Percentiles rank a stretch among this genome's conserved stretches.
Conservation (phyloP, 2,888 invertebrate genomes). For the Aelia acuminata region DNA sequence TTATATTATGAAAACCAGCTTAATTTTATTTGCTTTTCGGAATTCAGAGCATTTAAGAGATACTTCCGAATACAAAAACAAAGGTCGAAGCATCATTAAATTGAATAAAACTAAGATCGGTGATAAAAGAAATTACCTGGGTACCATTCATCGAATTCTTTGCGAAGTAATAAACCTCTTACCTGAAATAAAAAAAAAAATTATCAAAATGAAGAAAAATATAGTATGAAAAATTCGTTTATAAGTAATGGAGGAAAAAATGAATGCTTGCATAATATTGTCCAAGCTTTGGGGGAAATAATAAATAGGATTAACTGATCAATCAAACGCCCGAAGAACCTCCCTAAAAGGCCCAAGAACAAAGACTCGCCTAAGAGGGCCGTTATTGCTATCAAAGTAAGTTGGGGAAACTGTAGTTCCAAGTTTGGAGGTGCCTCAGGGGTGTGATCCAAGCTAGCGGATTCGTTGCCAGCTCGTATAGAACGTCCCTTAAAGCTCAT, state of each 20-base stretch:
- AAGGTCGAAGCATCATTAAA: not conserved
- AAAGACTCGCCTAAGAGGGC: not conserved
- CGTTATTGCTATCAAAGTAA: constrained; percentile 23
- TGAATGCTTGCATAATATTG: not conserved
- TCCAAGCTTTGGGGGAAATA: not conserved
- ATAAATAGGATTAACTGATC: not conserved
- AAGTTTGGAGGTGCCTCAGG: constrained; percentile 12
- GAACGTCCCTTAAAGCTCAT: constrained; percentile 25
- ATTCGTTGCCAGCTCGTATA: constrained; percentile 20
- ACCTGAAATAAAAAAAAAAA: not conserved
- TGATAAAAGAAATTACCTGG: not conserved
- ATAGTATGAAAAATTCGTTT: too few relatives aligned
- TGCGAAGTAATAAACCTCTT: constrained; percentile 8
- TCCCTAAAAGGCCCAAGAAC: not conserved
- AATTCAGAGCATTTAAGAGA: not conserved
- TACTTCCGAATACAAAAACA: not conserved
- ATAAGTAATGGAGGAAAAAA: not conserved
- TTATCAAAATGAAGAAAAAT: not conserved
- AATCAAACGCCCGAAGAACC: not conserved
- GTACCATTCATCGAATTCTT: not conserved
- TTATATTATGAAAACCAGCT: too few relatives aligned
- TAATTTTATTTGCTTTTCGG: not conserved
- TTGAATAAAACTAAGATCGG: not conserved
- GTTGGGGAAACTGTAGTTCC: constrained; percentile 36
- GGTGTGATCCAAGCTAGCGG: not conserved